Base-by-base conservation (phyloP, 2,797 vertebrate genomes). In the Cyclura pinguis region DNA sequence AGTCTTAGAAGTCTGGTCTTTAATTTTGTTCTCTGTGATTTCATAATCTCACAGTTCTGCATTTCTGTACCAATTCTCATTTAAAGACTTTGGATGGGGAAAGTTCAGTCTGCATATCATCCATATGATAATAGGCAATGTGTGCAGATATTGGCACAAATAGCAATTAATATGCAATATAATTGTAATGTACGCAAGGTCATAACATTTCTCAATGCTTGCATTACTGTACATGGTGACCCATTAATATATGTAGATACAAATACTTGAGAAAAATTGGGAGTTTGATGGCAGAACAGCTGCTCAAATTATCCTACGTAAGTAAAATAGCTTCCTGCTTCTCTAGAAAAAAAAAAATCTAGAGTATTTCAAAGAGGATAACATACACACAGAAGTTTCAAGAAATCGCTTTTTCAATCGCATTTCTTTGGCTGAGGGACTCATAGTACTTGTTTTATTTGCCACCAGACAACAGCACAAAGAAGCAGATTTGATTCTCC, bases 161-260 rank as follows among this genome's bases (percentile, higher is more conserved):
- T 8, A 85, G 22, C 50, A 87, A 87, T 62, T 91, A 93, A 85
- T 32, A 62, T 22, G 27, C 14, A 86, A 84, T 69, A 91, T 84
- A 82, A 80, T 90, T 81, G 18, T 29, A 90, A 80, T 24, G 7
- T 7, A 82, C 84, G 59, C 7, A 0, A 69, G 84, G 76, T 67
- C 80, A 69, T n/a, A 67, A 89, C 90, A 92, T 18, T 35, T n/a
- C 62, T 85, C 92, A 88, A 64, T 74, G 89, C 59, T 90, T 55
- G 32, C 47, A 85, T 59, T 90, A 90, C 86, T 10, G 6, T 6
- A 80, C 76, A 91, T 87, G 85, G 89, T 52, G 59, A 84, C 88
- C 80, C 59, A 57, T 22, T 50, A 64, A 6, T 20, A 9, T 64
- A 91, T 73, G 42, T 9, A 84, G 87, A 57, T 14, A 29, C 0